Evolutionary conservation across 2,888 invertebrate genomes (phyloP).

Genomic region (Synergus laeviventris): DNA sequence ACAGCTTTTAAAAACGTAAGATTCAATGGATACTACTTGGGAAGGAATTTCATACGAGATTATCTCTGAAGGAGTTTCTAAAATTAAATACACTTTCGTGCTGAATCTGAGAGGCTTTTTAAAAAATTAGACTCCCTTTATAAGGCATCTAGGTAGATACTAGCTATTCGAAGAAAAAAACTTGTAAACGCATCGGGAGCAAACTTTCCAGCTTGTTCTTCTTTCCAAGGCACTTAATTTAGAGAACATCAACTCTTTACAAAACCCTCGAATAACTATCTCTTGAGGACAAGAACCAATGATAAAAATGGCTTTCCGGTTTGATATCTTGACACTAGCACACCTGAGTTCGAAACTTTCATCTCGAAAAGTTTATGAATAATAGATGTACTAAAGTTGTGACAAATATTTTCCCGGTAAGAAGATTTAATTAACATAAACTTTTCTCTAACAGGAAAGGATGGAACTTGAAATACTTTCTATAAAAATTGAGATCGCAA

Average conservation of each 20-base stretch:
- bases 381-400: constrained; percentile 23
- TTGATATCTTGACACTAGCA: constrained; percentile 6
- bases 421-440: background rate
- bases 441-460: background rate
- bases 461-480: constrained; percentile 30
- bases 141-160: background rate
- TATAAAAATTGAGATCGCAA: constrained; percentile 28
- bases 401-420: background rate
- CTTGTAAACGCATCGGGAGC: constrained; percentile 15
- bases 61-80: background rate
- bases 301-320: constrained; percentile 1
- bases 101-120: background rate
- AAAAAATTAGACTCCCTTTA: background rate
- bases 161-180: background rate
- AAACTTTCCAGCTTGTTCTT: constrained; percentile 18
- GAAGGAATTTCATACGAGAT: background rate
- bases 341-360: constrained; percentile 9
- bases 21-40: background rate
- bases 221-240: constrained; percentile 25
- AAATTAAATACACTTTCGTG: background rate
- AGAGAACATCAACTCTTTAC: constrained; percentile 3
- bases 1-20: background rate
- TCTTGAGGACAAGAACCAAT: background rate
- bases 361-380: constrained; percentile 29
- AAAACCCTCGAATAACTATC: background rate